Base-by-base conservation (phyloP, 2,888 invertebrate species). In the Polymixis lichenea region DNA sequence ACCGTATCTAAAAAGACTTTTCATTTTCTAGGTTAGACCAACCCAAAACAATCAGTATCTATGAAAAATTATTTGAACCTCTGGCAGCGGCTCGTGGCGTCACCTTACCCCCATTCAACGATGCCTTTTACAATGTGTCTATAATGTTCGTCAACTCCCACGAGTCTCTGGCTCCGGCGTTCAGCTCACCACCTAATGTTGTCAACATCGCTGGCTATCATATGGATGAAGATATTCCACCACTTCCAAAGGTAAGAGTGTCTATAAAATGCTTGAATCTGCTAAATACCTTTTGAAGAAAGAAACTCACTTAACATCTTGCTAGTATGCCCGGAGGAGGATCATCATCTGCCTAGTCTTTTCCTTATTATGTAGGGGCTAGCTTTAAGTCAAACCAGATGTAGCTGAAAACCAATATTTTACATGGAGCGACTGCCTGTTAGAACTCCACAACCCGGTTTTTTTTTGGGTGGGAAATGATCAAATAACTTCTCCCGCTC, bases 141-240 rank as follows among this genome's bases (percentile, higher is more conserved):
- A 82, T 94, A 0, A 67, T 95, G 69, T 82, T 95, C 0, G 88
- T 92, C 0, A 95, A 94, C 85, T 88, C 92, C 0, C 93, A 95
- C 53, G 91, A 93, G 0, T 92, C 93, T 0, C 82, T 93, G 17
- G 80, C 90, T 0, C 84, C 89, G 0, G 86, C 92, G 0, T 82
- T 88, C 61, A 89, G 89, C 22, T 51, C 90, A 5, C 93, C 95
- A 0, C 92, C 94, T 0, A 95, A 95, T 56, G 93, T 92, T 0
- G 66, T 95, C 4, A 90, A 92, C 9, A 88, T 95, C 0, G 95
- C 89, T 0, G 95, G 95, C 0, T 95, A 91, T 58, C 94, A 94
- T 75, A 93, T 94, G 6, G 90, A 91, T 2, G 92, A 93, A 28
- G 82, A 87, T 0, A 77, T 86, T 0, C 89, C 90, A 0, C 89